Evolutionary conservation across 2,113 vertebrate genomes (phyloP).

Genomic region (Sphyrna mokarran): DNA sequence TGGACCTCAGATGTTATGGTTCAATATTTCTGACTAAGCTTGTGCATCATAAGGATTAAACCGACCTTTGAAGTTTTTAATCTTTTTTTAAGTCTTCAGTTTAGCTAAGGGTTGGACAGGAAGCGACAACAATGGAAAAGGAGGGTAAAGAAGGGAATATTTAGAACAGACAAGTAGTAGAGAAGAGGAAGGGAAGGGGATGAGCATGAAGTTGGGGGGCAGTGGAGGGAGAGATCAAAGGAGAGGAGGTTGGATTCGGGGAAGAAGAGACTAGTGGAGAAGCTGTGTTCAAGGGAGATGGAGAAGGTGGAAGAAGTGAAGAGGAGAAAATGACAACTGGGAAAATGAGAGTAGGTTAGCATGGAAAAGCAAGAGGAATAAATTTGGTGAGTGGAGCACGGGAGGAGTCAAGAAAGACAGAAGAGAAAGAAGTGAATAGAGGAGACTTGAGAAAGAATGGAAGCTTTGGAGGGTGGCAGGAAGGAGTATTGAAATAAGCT

Average conservation of each 20-base stretch:
- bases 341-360: neutral
- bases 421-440: neutral
- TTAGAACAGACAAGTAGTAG: neutral
- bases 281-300: neutral
- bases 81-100: neutral
- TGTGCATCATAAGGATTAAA: neutral
- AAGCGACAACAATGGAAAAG: neutral
- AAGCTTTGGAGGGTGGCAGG: too few relatives aligned
- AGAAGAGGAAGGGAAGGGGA: neutral
- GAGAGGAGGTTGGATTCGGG: neutral
- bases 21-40: neutral
- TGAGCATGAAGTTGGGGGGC: neutral
- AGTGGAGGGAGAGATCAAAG: neutral
- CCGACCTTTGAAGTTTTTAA: neutral
- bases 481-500: neutral
- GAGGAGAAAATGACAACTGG: neutral
- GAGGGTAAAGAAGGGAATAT: neutral
- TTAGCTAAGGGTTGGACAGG: neutral
- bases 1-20: too few relatives aligned
- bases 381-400: neutral
- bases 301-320: neutral
- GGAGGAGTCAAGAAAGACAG: neutral
- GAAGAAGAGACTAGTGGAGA: neutral
- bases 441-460: neutral
- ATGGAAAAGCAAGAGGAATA: neutral